These are phyloP conservation scores for Trachythela sp. DNA, from an alignment of 64 coral and sea anemone genomes.

Conservation along the genomic window DNA sequence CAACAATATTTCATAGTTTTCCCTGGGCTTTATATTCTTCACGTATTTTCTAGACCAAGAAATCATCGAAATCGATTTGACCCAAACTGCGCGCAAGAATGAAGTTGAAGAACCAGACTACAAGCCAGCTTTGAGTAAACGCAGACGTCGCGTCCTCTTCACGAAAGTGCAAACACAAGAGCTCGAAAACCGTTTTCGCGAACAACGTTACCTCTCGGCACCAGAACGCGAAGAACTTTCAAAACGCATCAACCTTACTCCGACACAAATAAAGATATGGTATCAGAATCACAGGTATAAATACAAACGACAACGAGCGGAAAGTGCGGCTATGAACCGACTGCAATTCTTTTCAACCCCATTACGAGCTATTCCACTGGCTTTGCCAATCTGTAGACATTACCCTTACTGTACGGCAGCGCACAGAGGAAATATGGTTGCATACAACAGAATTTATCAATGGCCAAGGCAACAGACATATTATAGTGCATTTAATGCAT, in stretches of 20 bases:
- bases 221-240: slow-evolving; percentile 71
- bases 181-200: slow-evolving; percentile 67
- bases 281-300: slow-evolving; percentile 70
- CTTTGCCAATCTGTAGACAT: neutral
- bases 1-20: too few relatives aligned
- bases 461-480: neutral
- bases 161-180: slow-evolving; percentile 67
- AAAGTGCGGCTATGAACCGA: neutral
- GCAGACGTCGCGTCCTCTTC: slow-evolving; percentile 61
- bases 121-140: slow-evolving; percentile 44
- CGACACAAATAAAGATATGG: slow-evolving; percentile 77
- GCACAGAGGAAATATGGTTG: neutral
- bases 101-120: neutral
- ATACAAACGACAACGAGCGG: neutral
- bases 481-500: neutral
- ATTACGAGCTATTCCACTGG: neutral
- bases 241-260: slow-evolving; percentile 61
- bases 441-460: neutral
- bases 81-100: neutral
- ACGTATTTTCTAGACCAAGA: neutral
- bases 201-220: slow-evolving; percentile 63
- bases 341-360: neutral
- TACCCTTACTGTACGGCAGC: neutral
- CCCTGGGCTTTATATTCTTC: too few relatives aligned
- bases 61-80: neutral